These are phyloP conservation scores for Capreolus pygargus DNA, from an alignment of 2,113 vertebrate species.

Conservation along the genomic window DNA sequence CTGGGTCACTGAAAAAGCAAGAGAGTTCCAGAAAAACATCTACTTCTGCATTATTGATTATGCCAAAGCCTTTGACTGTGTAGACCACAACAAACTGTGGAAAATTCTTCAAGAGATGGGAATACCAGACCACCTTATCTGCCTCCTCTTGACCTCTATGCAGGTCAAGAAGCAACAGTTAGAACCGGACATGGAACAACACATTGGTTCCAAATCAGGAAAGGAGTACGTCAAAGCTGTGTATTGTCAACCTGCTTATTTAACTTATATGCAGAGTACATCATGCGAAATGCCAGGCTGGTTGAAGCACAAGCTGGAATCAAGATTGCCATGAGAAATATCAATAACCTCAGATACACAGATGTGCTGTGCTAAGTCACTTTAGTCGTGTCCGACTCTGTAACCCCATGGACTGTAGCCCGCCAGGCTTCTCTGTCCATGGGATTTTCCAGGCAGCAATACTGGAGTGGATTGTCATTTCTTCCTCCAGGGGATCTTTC, in stretches of 20 bases:
- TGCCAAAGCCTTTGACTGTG: background rate
- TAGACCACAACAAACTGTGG: background rate
- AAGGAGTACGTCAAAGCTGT: background rate
- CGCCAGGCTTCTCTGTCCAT: background rate
- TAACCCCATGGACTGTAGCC: background rate
- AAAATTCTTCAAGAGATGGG: background rate
- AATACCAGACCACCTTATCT: background rate
- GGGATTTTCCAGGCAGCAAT: background rate
- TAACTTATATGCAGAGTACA: background rate
- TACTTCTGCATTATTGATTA: background rate
- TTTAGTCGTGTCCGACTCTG: fast-evolving
- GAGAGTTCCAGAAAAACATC: background rate
- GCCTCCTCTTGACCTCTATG: background rate
- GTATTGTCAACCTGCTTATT: background rate
- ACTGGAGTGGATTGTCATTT: background rate
- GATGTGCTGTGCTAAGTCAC: background rate
- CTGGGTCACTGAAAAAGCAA: background rate
- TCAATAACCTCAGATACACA: background rate
- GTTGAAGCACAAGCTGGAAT: background rate
- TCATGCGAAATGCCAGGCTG: background rate
- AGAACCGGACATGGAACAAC: background rate
- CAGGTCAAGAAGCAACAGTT: background rate
- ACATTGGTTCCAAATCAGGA: background rate
- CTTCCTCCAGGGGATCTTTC: background rate
- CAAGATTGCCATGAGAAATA: background rate